phyloP scores from a whole-genome alignment of 2,113 vertebrate genomes.

The Notarius quadriscutis region DNA sequence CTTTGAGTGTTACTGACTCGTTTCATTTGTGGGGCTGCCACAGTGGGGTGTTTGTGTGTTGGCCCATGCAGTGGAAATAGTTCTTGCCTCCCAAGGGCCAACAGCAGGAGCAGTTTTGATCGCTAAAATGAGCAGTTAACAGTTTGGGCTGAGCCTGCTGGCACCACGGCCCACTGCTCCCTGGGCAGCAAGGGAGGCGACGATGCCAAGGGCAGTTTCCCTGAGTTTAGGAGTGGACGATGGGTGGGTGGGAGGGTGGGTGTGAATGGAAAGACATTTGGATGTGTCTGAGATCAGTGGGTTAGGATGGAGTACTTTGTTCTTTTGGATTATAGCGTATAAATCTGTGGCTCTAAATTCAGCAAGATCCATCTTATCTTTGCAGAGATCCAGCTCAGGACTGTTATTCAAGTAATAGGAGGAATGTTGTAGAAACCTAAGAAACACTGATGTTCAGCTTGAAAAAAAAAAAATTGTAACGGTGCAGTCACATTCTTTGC shows the following conservation, averaged over 20 bases:
- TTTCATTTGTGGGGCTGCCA: constrained; percentile 15
- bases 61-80: constrained; percentile 31
- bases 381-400: constrained; percentile 2
- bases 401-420: not conserved
- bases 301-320: not conserved
- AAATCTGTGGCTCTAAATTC: not conserved
- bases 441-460: not conserved
- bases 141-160: constrained; percentile 12
- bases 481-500: not conserved
- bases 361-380: not conserved
- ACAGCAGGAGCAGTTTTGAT: constrained; percentile 24
- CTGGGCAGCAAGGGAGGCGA: constrained; percentile 26
- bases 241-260: not conserved
- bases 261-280: not conserved
- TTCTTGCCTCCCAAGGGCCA: constrained; percentile 27
- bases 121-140: constrained; percentile 37
- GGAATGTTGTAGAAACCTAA: not conserved
- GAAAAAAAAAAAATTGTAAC: too few relatives aligned
- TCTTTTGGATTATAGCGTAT: not conserved
- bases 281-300: constrained; percentile 8
- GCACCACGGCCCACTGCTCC: constrained; percentile 19
- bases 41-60: not conserved
- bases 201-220: constrained; percentile 29
- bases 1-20: constrained; percentile 11
- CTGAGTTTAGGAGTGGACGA: not conserved